Evolutionary conservation across 2,888 invertebrate genomes (phyloP), one percentile per base, ranked within the genome.

Genomic region (Allolobophora icterica): DNA sequence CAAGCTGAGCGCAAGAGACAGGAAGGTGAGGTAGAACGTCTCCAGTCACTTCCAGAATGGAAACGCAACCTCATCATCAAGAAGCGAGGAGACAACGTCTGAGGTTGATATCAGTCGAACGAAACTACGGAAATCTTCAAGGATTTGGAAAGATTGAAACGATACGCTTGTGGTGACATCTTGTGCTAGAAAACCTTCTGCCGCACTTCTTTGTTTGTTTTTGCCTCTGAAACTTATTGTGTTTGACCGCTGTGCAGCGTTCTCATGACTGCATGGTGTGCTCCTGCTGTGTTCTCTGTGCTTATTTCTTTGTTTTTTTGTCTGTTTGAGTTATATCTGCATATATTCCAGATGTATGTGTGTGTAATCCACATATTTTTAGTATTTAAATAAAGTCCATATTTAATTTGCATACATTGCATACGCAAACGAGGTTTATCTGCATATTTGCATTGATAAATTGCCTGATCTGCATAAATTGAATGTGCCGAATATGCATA

Each of bases 1-100:
- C 84, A 91, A 30, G 89, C 89, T 34, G 91, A 91, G 89, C 89
- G 89, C n/a, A 38, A 45, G 35, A n/a, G 52, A 34, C 45, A 45
- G 89, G 89, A 89, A 35, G 91, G 87, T 30, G 91, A 91, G 58
- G n/a, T 91, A 71, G 38, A 35, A 30, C 45, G 87, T 33, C 89
- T 91, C 21, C 40, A 89, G 89, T 40, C 89, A 6, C 89, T 91
- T n/a, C 91, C 91, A 15, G 91, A 91, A 33, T 91, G 91, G 91
- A 91, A 91, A 30, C 84, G 91, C n/a, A 89, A 58, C 34, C 71
- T 91, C n/a, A 91, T 91, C 33, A 13, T 91, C 40, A 91, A 91
- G 89, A 91, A 91, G 38, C 91, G 91, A 17, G 91, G 91, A 45
- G 91, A 91, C 21, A 40, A 30, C 34, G 87, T 35, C 38, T 87